Base-by-base conservation (phyloP, 2,888 invertebrate species). In the Koerneria pararmatus region DNA sequence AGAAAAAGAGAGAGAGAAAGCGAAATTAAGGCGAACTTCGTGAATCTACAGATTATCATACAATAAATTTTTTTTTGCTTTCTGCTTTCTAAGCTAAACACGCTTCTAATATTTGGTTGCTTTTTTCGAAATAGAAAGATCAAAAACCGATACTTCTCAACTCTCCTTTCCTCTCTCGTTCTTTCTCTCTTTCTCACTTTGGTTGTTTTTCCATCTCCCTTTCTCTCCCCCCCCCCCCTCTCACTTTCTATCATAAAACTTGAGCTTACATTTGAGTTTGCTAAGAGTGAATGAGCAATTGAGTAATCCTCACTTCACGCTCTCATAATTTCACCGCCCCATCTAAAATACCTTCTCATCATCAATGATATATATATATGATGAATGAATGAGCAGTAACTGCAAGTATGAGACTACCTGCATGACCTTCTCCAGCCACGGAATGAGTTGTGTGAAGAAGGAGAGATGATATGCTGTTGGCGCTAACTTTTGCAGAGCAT, bases 401-500 rank as follows among this genome's bases (percentile, higher is more conserved):
- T n/a, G n/a, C 22, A 46, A 46, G 11, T 46, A 46, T 46, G 3
- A 5, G 19, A 51, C 2, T 53, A 62, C 62, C 53, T 32, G 27
- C 5, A 62, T 53, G 22, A 53, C 37, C 8, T 53, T 34, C 37
- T 62, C 34, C 22, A 62, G 34, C 51, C 53, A 53, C 2, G 51
- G 62, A 1, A 62, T 27, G 5, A 51, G 29, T 31, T 37, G 27
- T n/a, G 24, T 1, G 41, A 62, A 22, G 8, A 62, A 35, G n/a
- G 24, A 29, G 27, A 62, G 51, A 34, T 53, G 53, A 15, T 35
- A 3, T 3, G 48, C 29, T 15, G 62, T 27, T 15, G 62, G 62
- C 8, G 53, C 53, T n/a, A 51, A 22, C 22, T 22, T 51, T 6
- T 15, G 22, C 6, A 22, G 53, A 27, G 53, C 62, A 62, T 71